Percentiles rank a stretch among this genome's conserved stretches.
Conservation (phyloP, 2,113 vertebrate species). For the Motacilla alba region DNA sequence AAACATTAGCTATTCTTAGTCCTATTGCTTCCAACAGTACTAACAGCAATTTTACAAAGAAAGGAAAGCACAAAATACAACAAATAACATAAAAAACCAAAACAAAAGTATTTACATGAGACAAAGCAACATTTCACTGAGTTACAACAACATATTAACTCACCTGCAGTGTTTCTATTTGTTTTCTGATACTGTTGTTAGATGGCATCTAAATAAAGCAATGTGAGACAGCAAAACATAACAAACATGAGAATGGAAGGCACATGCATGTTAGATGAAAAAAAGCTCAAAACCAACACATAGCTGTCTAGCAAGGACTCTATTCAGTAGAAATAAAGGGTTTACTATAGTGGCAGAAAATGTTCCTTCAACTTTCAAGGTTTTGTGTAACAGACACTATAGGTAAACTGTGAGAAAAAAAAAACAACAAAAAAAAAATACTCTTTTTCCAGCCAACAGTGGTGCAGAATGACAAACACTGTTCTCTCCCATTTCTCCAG, state of each 20-base stretch:
- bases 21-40: not conserved
- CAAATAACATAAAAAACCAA: not conserved
- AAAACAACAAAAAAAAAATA: not conserved
- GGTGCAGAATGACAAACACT: not conserved
- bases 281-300: constrained; percentile 77
- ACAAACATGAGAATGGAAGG: constrained; percentile 83
- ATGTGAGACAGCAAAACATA: constrained; percentile 88
- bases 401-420: not conserved
- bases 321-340: constrained; percentile 76
- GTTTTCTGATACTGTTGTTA: constrained; percentile 99
- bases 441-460: not conserved
- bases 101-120: constrained; percentile 37
- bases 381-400: not conserved
- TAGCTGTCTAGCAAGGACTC: constrained; percentile 75
- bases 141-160: constrained; percentile 76
- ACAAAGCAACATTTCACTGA: constrained; percentile 68
- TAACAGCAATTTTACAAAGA: not conserved
- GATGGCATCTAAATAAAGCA: constrained; percentile 99
- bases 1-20: not conserved
- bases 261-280: constrained; percentile 88
- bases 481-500: not conserved
- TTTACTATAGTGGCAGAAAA: constrained; percentile 20
- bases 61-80: constrained; percentile 59
- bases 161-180: constrained; percentile 99
- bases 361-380: not conserved